Percentiles rank a stretch among this genome's conserved stretches.
These are phyloP conservation scores for Alsophila aescularia DNA, from an alignment of 2,888 invertebrate genomes.

Conservation along the genomic window DNA sequence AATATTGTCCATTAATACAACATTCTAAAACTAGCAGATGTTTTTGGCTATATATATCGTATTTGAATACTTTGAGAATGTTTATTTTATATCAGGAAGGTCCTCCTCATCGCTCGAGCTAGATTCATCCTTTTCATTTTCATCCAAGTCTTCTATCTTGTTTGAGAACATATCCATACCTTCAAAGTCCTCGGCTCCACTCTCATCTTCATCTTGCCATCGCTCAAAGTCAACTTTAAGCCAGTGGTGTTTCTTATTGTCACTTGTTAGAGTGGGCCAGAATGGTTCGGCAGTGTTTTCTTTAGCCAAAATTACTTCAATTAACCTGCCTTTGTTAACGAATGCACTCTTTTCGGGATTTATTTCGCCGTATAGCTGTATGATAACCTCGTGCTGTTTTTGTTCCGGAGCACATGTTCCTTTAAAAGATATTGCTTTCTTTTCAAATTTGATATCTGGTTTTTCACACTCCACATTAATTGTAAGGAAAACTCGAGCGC, in stretches of 20 bases:
- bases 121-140: conserved; percentile 81
- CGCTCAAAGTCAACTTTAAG: conserved; percentile 98
- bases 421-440: conserved; percentile 89
- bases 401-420: conserved; percentile 93
- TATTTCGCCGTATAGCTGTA: conserved; percentile 93
- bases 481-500: conserved; percentile 90
- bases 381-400: conserved; percentile 93
- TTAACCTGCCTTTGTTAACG: conserved; percentile 88
- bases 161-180: conserved; percentile 68
- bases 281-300: conserved; percentile 87
- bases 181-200: conserved; percentile 90
- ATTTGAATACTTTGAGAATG: conserved; percentile 17
- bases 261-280: conserved; percentile 94
- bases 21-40: conserved; percentile 43
- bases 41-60: conserved; percentile 46
- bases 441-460: conserved; percentile 89
- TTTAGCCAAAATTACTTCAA: conserved; percentile 89
- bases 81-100: conserved; percentile 87
- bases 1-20: conserved; percentile 50
- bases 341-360: conserved; percentile 90
- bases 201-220: conserved; percentile 98
- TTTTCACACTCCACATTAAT: conserved; percentile 95
- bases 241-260: conserved; percentile 96
- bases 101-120: conserved; percentile 90
- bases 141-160: conserved; percentile 63